Evolutionary conservation across 2,888 invertebrate species (phyloP), one percentile per base, ranked within the genome.

Genomic region (Lepidonotus clava): DNA sequence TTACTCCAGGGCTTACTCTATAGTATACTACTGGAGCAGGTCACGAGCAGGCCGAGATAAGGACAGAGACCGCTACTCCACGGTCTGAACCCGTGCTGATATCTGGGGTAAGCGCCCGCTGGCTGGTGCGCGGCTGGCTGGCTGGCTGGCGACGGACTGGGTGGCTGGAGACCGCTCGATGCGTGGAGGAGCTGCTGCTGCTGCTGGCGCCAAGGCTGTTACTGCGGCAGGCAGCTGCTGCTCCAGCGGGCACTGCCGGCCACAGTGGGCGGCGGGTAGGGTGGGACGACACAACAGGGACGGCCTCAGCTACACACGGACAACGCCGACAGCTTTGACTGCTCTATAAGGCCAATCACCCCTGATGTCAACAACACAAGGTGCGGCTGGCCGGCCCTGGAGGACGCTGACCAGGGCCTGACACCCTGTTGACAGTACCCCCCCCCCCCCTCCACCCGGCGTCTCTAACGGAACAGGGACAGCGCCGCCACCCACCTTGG

Each of bases 51-150:
- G n/a, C n/a, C n/a, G n/a, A n/a, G n/a, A n/a, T n/a, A n/a, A n/a
- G n/a, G n/a, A n/a, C n/a, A n/a, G n/a, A n/a, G n/a, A n/a, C n/a
- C n/a, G n/a, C n/a, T n/a, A 11, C 61, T 61, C 61, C 61, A 61
- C 24, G 61, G 61, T 61, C 2, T 53, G 61, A 61, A 61, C 61
- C 61, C 61, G 4, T 28, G 28, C 28, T 28, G 61, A 1, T 61
- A 61, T 61, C 61, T 61, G 61, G 61, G 61, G 61, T 61, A 61
- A 61, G n/a, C 2, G 61, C 24, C 61, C 61, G 21, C 61, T 61
- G 28, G 28, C n/a, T n/a, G n/a, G n/a, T n/a, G n/a, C n/a, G n/a
- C 28, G 61, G 61, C 11, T 24, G 61, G 61, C 61, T 61, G 61
- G 24, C 28, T 28, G 61, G 61, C 28, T 8, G 61, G 28, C 14